Conservation (phyloP, 2,113 vertebrate species). For the Cyprinodon tularosa region DNA sequence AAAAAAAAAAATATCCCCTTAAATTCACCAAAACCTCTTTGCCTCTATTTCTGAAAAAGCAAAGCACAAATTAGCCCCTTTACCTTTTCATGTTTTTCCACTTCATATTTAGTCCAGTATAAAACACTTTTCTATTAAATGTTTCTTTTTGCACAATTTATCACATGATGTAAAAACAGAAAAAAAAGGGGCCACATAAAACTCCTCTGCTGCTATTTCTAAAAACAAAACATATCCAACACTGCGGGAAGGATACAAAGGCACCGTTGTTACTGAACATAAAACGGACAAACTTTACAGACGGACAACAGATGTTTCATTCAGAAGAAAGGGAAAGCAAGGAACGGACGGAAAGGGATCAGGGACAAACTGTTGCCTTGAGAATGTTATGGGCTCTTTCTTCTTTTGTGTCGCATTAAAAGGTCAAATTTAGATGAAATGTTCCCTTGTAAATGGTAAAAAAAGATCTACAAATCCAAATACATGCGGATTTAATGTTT, state of each 20-base stretch:
- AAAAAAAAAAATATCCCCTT: neutral
- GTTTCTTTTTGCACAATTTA: neutral
- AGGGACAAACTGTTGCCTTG: slow-evolving; percentile 21
- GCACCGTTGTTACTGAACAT: neutral
- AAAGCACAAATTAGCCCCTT: neutral
- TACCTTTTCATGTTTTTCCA: neutral
- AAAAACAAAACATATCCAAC: slow-evolving; percentile 2
- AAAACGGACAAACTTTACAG: slow-evolving; percentile 9
- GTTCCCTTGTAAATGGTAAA: slow-evolving; percentile 5
- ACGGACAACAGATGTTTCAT: slow-evolving; percentile 15
- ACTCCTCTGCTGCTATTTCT: slow-evolving; percentile 6
- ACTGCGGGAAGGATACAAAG: slow-evolving; percentile 5
- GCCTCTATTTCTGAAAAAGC: neutral
- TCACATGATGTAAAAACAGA: slow-evolving; percentile 5
- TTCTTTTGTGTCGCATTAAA: slow-evolving; percentile 6
- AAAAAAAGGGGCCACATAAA: neutral
- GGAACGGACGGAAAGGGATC: slow-evolving; percentile 24
- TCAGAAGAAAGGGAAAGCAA: neutral
- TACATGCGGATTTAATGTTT: neutral
- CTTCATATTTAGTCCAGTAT: neutral
- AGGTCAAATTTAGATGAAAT: slow-evolving; percentile 25
- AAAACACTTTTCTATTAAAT: neutral
- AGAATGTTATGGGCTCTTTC: slow-evolving; percentile 7
- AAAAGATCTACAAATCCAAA: slow-evolving; percentile 9
- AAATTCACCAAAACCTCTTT: neutral